phyloP scores from a whole-genome alignment of 2,888 invertebrate genomes.

The Ptychoptera contaminata region DNA sequence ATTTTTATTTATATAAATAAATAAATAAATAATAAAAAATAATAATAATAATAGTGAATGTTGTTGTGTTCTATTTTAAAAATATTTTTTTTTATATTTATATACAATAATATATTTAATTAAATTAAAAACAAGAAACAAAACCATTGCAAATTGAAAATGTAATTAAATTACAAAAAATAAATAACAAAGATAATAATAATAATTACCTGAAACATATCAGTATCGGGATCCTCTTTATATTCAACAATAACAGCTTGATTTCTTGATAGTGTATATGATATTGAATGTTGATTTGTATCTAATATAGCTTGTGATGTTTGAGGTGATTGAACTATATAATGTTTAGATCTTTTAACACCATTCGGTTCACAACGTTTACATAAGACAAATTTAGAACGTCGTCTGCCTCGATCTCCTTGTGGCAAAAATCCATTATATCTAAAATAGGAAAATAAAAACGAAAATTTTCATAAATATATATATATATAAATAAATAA shows the following conservation, averaged over 20 bases:
- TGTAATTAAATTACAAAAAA: not conserved
- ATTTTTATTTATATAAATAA: too few relatives aligned
- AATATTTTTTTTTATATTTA: not conserved
- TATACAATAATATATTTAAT: not conserved
- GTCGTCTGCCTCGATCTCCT: constrained; percentile 82
- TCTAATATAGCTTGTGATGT: constrained; percentile 90
- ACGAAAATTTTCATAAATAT: too few relatives aligned
- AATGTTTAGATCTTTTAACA: constrained; percentile 86
- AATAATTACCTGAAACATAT: constrained; percentile 91
- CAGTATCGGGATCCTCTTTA: constrained; percentile 85
- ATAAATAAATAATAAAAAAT: too few relatives aligned
- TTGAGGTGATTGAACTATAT: constrained; percentile 90
- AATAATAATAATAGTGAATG: not conserved
- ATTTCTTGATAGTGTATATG: constrained; percentile 88
- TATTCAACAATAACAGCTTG: constrained; percentile 99
- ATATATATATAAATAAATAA: not conserved
- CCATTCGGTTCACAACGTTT: constrained; percentile 78
- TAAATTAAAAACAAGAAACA: not conserved
- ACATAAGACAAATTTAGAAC: constrained; percentile 87
- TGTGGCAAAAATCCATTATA: constrained; percentile 91
- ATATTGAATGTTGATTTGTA: constrained; percentile 88
- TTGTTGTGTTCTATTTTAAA: too few relatives aligned
- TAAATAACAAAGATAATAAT: not conserved
- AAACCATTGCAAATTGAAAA: not conserved
- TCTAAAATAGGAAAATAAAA: constrained; percentile 42